Evolutionary conservation across 2,888 invertebrate genomes (phyloP).

Genomic region (Eilema depressum): DNA sequence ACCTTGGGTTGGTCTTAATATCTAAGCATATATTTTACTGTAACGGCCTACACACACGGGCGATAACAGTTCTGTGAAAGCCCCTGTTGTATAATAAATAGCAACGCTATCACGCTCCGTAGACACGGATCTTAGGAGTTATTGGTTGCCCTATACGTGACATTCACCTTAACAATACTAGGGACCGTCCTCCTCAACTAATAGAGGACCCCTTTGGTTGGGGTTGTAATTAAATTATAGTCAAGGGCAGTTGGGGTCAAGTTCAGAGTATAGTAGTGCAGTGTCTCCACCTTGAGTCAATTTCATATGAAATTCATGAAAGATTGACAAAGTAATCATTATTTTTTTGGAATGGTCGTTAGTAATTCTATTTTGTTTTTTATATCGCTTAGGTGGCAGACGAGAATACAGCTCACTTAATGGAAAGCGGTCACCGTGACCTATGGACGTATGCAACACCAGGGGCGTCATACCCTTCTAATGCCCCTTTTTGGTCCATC

Average conservation of each 20-base stretch:
- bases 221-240: not conserved
- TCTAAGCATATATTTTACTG: not conserved
- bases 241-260: not conserved
- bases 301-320: too few relatives aligned
- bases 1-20: not conserved
- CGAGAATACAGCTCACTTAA: too few relatives aligned
- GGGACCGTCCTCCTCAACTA: not conserved
- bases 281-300: not conserved
- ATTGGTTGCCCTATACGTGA: not conserved
- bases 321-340: too few relatives aligned
- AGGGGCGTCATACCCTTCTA: too few relatives aligned
- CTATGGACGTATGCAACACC: too few relatives aligned
- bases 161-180: not conserved
- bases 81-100: not conserved
- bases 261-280: not conserved
- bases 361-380: too few relatives aligned
- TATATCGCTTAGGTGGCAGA: too few relatives aligned
- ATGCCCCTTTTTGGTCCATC: too few relatives aligned
- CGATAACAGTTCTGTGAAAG: not conserved
- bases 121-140: not conserved
- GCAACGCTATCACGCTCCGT: not conserved
- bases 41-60: not conserved
- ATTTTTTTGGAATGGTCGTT: too few relatives aligned
- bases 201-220: not conserved
- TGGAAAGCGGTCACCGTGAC: too few relatives aligned